phyloP scores from a whole-genome alignment of 2,797 vertebrate species.

The Australoheros facetus region DNA sequence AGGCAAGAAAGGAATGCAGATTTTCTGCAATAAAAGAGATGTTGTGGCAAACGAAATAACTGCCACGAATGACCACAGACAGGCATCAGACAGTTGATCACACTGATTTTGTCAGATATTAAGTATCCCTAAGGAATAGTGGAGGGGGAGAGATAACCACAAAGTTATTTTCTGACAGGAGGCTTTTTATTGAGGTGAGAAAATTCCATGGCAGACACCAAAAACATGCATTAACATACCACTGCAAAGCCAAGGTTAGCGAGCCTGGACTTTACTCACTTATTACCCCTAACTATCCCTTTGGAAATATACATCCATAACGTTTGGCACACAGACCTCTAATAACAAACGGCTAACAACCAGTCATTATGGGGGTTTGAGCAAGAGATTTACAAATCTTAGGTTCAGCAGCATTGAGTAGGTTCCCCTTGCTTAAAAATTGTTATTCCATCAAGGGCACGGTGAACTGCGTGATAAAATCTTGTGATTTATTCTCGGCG shows the following conservation, averaged over 20 bases:
- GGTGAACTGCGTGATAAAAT: constrained; percentile 64
- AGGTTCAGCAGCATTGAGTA: constrained; percentile 73
- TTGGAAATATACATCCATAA: constrained; percentile 85
- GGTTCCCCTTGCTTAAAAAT: constrained; percentile 79
- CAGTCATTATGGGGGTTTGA: constrained; percentile 81
- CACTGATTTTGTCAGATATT: constrained; percentile 36
- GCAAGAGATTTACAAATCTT: constrained; percentile 79
- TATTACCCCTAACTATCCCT: constrained; percentile 84
- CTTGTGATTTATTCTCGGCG: constrained; percentile 87
- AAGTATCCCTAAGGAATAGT: constrained; percentile 15
- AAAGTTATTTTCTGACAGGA: constrained; percentile 42
- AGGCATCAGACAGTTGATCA: constrained; percentile 35
- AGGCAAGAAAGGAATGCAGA: not conserved
- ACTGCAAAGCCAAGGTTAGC: constrained; percentile 81
- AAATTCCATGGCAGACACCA: constrained; percentile 77
- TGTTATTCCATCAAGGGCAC: constrained; percentile 81
- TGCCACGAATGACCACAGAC: constrained; percentile 22
- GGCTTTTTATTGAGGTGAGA: constrained; percentile 81
- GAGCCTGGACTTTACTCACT: constrained; percentile 81
- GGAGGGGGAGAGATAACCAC: not conserved
- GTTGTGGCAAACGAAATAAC: constrained; percentile 15
- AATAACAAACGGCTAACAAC: constrained; percentile 85
- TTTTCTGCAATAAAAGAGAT: constrained; percentile 15
- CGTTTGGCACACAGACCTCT: constrained; percentile 85
- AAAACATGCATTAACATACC: constrained; percentile 88